Percentiles rank a stretch among this genome's conserved stretches.
phyloP scores from a whole-genome alignment of 2,113 vertebrate species.

The Oryzias celebensis region DNA sequence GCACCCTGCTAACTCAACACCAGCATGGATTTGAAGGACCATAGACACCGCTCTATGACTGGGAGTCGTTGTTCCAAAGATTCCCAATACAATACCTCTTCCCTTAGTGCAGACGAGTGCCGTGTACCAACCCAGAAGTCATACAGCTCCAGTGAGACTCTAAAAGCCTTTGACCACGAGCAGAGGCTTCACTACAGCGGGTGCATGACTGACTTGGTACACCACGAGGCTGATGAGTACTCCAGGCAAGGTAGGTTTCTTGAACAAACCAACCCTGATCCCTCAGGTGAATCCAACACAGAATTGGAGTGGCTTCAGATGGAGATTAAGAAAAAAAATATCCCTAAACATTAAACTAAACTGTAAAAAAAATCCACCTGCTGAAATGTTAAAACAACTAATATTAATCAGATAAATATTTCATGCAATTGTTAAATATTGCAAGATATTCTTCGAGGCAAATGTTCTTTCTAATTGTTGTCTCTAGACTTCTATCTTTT shows the following conservation, averaged over 20 bases:
- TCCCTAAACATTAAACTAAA: background rate
- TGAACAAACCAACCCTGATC: background rate
- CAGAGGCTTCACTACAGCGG: constrained; percentile 91
- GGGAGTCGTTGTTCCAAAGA: constrained; percentile 88
- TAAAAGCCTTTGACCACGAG: constrained; percentile 95
- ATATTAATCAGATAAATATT: too few species aligned
- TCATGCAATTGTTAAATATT: too few species aligned
- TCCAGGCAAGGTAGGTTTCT: constrained; percentile 87
- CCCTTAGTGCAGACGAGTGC: constrained; percentile 90
- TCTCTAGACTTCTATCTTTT: background rate
- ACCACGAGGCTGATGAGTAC: constrained; percentile 94
- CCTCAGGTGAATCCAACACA: background rate
- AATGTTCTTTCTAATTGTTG: background rate
- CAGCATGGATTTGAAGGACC: constrained; percentile 92
- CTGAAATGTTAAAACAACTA: too few species aligned
- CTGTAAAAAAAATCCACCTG: too few species aligned
- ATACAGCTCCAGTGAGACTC: constrained; percentile 95
- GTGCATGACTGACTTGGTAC: constrained; percentile 91
- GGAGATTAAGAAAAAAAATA: background rate
- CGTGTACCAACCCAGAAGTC: constrained; percentile 96
- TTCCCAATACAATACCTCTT: constrained; percentile 89
- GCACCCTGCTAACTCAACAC: background rate
- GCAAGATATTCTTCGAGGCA: too few species aligned
- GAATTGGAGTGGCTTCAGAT: background rate
- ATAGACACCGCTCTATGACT: constrained; percentile 89